A percentile compares a stretch with the other conserved stretches of the same genome.
Conservation (phyloP, 2,113 vertebrate species). For the Mastomys coucha region DNA sequence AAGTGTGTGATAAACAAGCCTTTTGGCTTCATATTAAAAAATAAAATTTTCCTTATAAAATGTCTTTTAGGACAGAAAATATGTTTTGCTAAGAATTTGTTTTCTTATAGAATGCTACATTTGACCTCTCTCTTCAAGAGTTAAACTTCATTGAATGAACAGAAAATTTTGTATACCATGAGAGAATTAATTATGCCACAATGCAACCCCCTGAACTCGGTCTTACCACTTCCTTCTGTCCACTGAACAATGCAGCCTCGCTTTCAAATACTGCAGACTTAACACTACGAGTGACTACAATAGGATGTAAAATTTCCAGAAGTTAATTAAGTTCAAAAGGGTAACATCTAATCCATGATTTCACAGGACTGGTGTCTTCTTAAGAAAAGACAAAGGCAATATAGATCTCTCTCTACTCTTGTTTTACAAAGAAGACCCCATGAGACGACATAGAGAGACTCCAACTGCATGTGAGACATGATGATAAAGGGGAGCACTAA, state of each 20-base stretch:
- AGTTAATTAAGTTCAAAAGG: not conserved
- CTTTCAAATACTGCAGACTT: not conserved
- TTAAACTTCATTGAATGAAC: constrained; percentile 2
- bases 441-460: not conserved
- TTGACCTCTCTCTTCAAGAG: not conserved
- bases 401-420: not conserved
- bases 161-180: not conserved
- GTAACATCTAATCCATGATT: not conserved
- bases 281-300: not conserved
- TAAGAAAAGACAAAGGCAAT: not conserved
- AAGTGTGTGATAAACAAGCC: not conserved
- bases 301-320: not conserved
- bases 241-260: not conserved
- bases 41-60: constrained; percentile 35
- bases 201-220: not conserved
- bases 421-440: not conserved
- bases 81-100: constrained; percentile 18
- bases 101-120: not conserved
- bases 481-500: not conserved
- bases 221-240: not conserved
- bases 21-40: constrained; percentile 37
- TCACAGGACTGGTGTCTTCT: not conserved
- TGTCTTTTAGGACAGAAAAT: not conserved
- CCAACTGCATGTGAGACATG: not conserved
- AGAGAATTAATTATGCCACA: not conserved